Evolutionary conservation across 2,888 invertebrate species (phyloP), one percentile per base, ranked within the genome.

Genomic region (Harmothoe impar): DNA sequence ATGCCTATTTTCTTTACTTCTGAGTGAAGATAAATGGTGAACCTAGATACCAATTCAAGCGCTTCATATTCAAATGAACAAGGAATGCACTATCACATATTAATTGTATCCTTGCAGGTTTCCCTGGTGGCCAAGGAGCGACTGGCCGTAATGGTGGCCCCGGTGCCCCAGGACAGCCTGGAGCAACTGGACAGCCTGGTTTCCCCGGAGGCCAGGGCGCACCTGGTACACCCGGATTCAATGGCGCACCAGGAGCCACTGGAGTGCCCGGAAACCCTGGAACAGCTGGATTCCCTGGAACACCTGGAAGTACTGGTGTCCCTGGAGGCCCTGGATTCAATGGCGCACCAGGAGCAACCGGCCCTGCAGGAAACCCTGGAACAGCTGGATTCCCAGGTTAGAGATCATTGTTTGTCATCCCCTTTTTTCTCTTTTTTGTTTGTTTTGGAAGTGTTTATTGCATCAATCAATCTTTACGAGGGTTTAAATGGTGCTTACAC

Each of bases 211-310:
- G n/a, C 15, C 72, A 54, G 5, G 89, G 89, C 0, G 31, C 29
- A 25, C 15, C 88, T 85, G 91, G 91, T 7, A 23, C 35, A 68
- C 86, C 90, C 0, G 91, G 91, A 84, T 20, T 35, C n/a, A 7
- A 5, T n/a, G 89, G 89, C 12, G 12, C 10, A 31, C 33, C 52
- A n/a, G 89, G 89, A 15, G 72, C 72, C n/a, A 77, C 62, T 51
- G 89, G 89, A 43, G 0, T 62, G 62, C 62, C 62, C 3, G 62
- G 62, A n/a, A 62, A 62, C 54, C 77, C 90, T 81, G 90, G 90
- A n/a, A 5, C 52, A 12, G 15, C 54, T 81, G 90, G 90, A n/a
- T 54, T 54, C 78, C 90, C 90, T n/a, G 90, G 90, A 33, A n/a
- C 54, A 43, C 77, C 72, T 90, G 90, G 90, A 52, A 12, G 12